Conservation (phyloP, 2,113 vertebrate species). For the Gulo gulo region DNA sequence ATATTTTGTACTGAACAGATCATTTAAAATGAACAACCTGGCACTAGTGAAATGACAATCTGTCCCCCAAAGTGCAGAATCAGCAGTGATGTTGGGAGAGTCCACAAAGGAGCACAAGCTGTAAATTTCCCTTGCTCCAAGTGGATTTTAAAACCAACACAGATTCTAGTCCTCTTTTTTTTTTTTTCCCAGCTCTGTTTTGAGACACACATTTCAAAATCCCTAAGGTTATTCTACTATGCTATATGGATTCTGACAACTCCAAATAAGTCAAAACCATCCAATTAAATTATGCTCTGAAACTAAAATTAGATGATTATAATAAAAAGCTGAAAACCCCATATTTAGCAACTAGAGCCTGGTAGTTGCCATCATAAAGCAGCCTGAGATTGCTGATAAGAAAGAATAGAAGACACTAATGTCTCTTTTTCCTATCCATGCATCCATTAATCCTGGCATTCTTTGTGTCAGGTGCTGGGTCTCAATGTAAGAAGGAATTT, state of each 20-base stretch:
- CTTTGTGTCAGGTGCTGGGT: neutral
- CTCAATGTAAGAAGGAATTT: neutral
- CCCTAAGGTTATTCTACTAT: slow-evolving; percentile 51
- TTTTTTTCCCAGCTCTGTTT: slow-evolving; percentile 40
- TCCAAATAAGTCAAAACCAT: slow-evolving; percentile 42
- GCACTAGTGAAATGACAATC: slow-evolving; percentile 24
- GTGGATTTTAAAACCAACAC: slow-evolving; percentile 44
- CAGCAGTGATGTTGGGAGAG: slow-evolving; percentile 11
- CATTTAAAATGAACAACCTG: slow-evolving; percentile 39
- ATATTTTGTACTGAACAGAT: slow-evolving; percentile 56
- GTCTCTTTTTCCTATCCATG: neutral
- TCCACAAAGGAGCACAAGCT: neutral
- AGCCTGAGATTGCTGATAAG: neutral
- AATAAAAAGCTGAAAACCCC: slow-evolving; percentile 1
- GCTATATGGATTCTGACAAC: slow-evolving; percentile 48
- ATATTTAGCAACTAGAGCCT: neutral
- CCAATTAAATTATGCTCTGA: slow-evolving; percentile 58
- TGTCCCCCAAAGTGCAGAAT: slow-evolving; percentile 35
- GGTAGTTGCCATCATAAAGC: neutral
- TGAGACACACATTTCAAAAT: slow-evolving; percentile 59
- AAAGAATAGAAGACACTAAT: neutral
- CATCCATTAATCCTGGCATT: neutral
- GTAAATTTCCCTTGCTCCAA: slow-evolving; percentile 40
- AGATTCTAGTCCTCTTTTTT: neutral
- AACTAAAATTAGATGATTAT: slow-evolving; percentile 32